Evolutionary conservation across 2,113 vertebrate species (phyloP).

Genomic region (Calonectris borealis): DNA sequence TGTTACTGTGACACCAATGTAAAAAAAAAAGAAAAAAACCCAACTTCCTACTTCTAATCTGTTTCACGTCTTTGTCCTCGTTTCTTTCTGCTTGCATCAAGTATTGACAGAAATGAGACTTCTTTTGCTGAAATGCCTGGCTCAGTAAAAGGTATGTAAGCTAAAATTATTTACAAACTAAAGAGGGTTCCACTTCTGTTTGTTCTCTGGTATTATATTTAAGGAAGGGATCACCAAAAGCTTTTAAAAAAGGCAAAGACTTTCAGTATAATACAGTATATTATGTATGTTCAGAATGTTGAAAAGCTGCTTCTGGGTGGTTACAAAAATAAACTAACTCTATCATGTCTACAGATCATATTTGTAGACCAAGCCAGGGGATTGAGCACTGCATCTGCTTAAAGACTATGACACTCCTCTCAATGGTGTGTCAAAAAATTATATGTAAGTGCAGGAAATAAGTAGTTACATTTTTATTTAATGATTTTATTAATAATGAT

Average conservation of each 20-base stretch:
- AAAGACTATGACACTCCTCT: background rate
- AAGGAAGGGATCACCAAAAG: background rate
- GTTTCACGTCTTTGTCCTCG: conserved; percentile 47
- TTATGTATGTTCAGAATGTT: background rate
- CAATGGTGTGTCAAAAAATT: background rate
- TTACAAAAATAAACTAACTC: background rate
- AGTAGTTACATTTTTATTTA: background rate
- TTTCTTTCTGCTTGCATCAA: conserved; percentile 61
- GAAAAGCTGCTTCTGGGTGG: background rate
- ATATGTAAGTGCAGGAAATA: background rate
- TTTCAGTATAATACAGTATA: background rate
- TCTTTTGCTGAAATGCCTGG: background rate
- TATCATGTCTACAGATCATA: background rate
- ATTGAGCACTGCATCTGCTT: background rate
- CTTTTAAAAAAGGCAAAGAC: background rate
- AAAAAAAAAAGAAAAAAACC: background rate
- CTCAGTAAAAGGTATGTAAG: conserved; percentile 13
- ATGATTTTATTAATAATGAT: background rate
- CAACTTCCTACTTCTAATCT: conserved; percentile 72
- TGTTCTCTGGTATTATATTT: background rate
- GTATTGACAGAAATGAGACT: conserved; percentile 4
- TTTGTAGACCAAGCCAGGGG: background rate
- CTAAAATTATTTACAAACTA: conserved; percentile 37
- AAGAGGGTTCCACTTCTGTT: background rate
- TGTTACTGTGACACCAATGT: conserved; percentile 38